These are phyloP conservation scores for Cyclargus thomasi DNA, from an alignment of 1,140 invertebrate species.

Conservation along the genomic window DNA sequence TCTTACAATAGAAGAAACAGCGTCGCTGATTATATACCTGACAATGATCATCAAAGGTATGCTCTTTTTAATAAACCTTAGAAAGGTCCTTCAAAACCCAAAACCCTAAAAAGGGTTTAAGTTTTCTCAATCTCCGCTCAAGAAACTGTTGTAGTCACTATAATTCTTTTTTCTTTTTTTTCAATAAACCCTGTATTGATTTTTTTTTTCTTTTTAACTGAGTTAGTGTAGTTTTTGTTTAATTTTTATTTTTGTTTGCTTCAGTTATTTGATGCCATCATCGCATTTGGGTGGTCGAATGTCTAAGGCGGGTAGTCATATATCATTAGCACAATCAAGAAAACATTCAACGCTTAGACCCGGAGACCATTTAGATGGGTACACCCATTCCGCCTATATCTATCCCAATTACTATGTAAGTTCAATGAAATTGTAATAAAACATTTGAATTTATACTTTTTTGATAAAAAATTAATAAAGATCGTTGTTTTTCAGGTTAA, in stretches of 20 bases:
- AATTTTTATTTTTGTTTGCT: conserved; percentile 18
- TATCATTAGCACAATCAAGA: conserved; percentile 72
- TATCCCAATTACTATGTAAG: conserved; percentile 80
- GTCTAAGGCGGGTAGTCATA: conserved; percentile 77
- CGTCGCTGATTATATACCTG: conserved; percentile 79
- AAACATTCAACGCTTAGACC: conserved; percentile 72
- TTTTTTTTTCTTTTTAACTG: too few species aligned
- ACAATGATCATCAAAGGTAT: conserved; percentile 72
- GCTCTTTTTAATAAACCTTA: too few species aligned
- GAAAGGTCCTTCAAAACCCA: too few species aligned
- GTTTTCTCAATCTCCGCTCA: too few species aligned
- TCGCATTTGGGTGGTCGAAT: conserved; percentile 74
- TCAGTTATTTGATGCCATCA: conserved; percentile 64
- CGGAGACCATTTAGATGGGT: conserved; percentile 73
- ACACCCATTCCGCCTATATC: conserved; percentile 74
- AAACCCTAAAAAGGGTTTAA: too few species aligned
- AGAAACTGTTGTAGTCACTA: too few species aligned
- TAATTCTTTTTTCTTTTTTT: too few species aligned
- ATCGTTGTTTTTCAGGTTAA: conserved; percentile 64
- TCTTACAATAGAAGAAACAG: conserved; percentile 77
- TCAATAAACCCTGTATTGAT: too few species aligned
- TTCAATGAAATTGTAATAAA: background rate
- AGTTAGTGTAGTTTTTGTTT: too few species aligned
- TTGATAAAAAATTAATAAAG: background rate
- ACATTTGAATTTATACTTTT: too few species aligned